Evolutionary conservation across 2,113 vertebrate genomes (phyloP).

Genomic region (Seriola aureovittata): DNA sequence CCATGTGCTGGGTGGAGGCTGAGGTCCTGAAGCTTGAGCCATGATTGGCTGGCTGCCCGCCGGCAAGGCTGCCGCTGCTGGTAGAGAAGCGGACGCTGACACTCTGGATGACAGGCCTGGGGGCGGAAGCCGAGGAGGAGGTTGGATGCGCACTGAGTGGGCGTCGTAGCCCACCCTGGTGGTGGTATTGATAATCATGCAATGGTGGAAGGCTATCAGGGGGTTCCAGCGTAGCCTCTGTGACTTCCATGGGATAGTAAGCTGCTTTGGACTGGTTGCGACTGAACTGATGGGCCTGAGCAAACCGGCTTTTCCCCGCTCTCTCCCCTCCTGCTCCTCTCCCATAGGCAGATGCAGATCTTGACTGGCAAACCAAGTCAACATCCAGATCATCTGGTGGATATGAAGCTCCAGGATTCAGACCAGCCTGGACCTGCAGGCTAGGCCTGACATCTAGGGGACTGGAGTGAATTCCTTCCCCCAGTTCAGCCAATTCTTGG

Average conservation of each 20-base stretch:
- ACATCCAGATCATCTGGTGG: constrained; percentile 70
- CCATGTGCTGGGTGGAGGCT: constrained; percentile 93
- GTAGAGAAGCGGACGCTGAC: constrained; percentile 92
- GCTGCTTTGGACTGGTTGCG: constrained; percentile 94
- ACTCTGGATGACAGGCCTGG: constrained; percentile 91
- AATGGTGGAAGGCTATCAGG: constrained; percentile 83
- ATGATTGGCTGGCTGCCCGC: constrained; percentile 83
- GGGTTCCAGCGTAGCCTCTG: constrained; percentile 83
- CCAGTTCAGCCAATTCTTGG: constrained; percentile 86
- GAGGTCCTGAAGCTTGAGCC: constrained; percentile 91
- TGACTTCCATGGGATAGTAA: constrained; percentile 92
- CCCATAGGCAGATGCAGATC: constrained; percentile 86
- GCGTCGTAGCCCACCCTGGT: constrained; percentile 85
- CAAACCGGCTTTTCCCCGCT: constrained; percentile 79
- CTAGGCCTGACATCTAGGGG: constrained; percentile 87
- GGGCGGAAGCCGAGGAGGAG: constrained; percentile 87
- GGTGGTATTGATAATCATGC: constrained; percentile 79
- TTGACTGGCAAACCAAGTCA: constrained; percentile 68
- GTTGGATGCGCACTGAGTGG: constrained; percentile 91
- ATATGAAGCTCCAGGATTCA: constrained; percentile 81
- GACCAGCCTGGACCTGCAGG: constrained; percentile 89
- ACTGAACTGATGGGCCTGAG: constrained; percentile 91
- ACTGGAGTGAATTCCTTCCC: constrained; percentile 82
- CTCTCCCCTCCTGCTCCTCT: constrained; percentile 58
- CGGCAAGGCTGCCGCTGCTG: constrained; percentile 90